Percentiles rank a stretch among this genome's conserved stretches.
Evolutionary conservation across 2,113 vertebrate species (phyloP).

Genomic region (Etia nguti): DNA sequence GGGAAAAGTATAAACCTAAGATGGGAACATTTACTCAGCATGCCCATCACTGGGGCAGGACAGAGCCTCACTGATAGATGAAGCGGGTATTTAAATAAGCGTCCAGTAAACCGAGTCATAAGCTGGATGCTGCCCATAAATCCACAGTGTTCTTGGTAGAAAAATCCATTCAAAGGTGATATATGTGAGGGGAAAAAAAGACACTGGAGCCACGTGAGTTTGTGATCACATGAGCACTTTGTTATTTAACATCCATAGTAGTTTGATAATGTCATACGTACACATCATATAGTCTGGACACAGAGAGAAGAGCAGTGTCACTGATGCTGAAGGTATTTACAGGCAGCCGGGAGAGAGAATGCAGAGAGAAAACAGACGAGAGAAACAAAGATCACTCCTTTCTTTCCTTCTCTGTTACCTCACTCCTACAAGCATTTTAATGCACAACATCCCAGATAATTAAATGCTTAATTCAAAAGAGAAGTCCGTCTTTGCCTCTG

Average conservation of each 20-base stretch:
- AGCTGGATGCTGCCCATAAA: not conserved
- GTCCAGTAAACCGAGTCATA: accelerated
- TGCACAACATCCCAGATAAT: not conserved
- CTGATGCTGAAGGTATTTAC: constrained; percentile 55
- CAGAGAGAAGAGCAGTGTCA: constrained; percentile 34
- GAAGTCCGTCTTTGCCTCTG: not conserved
- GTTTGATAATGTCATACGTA: constrained; percentile 62
- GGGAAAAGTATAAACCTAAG: not conserved
- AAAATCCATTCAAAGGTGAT: not conserved
- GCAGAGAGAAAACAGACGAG: not conserved
- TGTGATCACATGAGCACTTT: constrained; percentile 72
- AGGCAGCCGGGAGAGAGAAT: constrained; percentile 16
- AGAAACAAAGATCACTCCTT: not conserved
- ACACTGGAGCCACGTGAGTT: constrained; percentile 28
- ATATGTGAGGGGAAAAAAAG: not conserved
- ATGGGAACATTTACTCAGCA: not conserved
- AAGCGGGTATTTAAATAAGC: not conserved
- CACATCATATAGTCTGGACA: constrained; percentile 52
- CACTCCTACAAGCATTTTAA: not conserved
- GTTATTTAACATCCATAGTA: constrained; percentile 70
- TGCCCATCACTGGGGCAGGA: not conserved
- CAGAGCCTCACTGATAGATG: not conserved
- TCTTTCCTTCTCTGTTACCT: not conserved
- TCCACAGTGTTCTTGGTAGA: not conserved
- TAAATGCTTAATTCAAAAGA: not conserved